phyloP scores from a whole-genome alignment of 2,113 vertebrate species.

The Xyrauchen texanus region DNA sequence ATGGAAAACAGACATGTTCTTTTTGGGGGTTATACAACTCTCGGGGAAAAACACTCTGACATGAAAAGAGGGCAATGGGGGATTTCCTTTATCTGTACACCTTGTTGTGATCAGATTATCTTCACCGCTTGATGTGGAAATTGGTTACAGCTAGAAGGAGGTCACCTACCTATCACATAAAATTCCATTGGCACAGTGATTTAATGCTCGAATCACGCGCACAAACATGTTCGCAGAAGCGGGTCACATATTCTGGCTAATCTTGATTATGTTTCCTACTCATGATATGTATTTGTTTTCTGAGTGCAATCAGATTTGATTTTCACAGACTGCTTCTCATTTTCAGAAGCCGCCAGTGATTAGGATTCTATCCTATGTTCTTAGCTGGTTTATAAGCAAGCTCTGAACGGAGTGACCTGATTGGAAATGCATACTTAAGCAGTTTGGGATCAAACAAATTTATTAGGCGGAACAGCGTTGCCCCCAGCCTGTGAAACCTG shows the following conservation, averaged over 20 bases:
- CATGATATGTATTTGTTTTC: slow-evolving; percentile 53
- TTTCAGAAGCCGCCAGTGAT: slow-evolving; percentile 59
- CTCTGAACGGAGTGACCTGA: slow-evolving; percentile 43
- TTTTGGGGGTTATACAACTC: not conserved
- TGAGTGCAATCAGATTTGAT: slow-evolving; percentile 65
- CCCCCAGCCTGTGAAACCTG: not conserved
- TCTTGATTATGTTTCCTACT: slow-evolving; percentile 57
- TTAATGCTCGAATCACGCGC: slow-evolving; percentile 50
- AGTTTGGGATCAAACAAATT: slow-evolving; percentile 42
- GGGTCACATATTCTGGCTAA: slow-evolving; percentile 48
- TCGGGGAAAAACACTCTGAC: not conserved
- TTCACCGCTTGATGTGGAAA: slow-evolving; percentile 48
- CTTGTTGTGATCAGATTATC: slow-evolving; percentile 57
- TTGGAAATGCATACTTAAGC: slow-evolving; percentile 44
- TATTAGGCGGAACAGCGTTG: slow-evolving; percentile 30
- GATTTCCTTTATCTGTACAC: slow-evolving; percentile 36
- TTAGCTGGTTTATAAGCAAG: slow-evolving; percentile 50
- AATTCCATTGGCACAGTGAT: slow-evolving; percentile 52
- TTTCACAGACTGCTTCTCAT: slow-evolving; percentile 63
- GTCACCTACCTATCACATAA: slow-evolving; percentile 46
- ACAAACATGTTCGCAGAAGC: slow-evolving; percentile 42
- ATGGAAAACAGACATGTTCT: slow-evolving; percentile 10
- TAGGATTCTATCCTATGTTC: slow-evolving; percentile 57
- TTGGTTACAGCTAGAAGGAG: slow-evolving; percentile 44
- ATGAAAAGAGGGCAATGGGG: not conserved